Evolutionary conservation across 2,888 invertebrate genomes (phyloP).

Genomic region (Hyles lineata): DNA sequence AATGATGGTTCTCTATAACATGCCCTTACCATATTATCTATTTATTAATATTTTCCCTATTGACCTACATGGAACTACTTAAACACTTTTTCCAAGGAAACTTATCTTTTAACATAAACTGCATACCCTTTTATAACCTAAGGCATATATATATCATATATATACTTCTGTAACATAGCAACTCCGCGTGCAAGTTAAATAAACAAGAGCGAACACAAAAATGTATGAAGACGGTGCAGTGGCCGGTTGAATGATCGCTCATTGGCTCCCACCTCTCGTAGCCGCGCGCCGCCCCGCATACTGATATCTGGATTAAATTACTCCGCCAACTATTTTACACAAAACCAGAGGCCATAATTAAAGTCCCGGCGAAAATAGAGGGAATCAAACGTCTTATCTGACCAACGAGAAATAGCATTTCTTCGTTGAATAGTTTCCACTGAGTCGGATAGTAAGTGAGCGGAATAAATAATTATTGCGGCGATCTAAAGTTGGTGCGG

Average conservation of each 20-base stretch:
- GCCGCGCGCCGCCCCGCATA: slow-evolving; percentile 73
- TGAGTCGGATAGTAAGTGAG: slow-evolving; percentile 77
- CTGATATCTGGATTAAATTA: slow-evolving; percentile 82
- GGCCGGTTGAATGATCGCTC: slow-evolving; percentile 48
- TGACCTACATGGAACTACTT: too few relatives aligned
- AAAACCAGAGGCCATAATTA: slow-evolving; percentile 84
- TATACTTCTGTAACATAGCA: slow-evolving; percentile 35
- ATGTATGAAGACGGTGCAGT: slow-evolving; percentile 54
- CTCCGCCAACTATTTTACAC: slow-evolving; percentile 83
- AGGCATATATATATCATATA: background rate
- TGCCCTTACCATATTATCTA: too few relatives aligned
- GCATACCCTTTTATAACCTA: too few relatives aligned
- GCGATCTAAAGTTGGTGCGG: slow-evolving; percentile 73
- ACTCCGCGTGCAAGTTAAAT: slow-evolving; percentile 45
- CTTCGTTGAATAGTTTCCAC: slow-evolving; percentile 80
- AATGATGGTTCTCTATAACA: too few relatives aligned
- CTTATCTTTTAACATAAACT: too few relatives aligned
- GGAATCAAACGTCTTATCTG: slow-evolving; percentile 85
- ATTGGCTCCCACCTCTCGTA: slow-evolving; percentile 66
- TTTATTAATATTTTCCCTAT: too few relatives aligned
- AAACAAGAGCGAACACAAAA: slow-evolving; percentile 53
- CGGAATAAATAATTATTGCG: slow-evolving; percentile 84
- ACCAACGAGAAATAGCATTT: slow-evolving; percentile 82
- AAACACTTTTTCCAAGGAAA: too few relatives aligned
- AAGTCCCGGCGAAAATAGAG: slow-evolving; percentile 80